Evolutionary conservation across 1,140 invertebrate genomes (phyloP).

Genomic region (Heliconius eleuchia): DNA sequence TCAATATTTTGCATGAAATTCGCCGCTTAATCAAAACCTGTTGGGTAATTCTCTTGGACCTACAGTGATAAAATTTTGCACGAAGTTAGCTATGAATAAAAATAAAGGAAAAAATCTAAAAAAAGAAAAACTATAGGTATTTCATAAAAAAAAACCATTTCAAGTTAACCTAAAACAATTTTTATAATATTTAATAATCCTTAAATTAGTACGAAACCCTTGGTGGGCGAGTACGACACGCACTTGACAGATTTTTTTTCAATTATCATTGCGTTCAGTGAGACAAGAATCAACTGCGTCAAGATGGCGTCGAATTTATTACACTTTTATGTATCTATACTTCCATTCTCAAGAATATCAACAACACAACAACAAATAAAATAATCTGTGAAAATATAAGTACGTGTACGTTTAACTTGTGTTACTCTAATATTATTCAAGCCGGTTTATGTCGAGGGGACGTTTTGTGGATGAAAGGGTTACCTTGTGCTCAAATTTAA

Average conservation of each 20-base stretch:
- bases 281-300: neutral
- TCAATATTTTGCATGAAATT: no score
- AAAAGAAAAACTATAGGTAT: no score
- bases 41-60: no score
- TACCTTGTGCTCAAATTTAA: conserved; percentile 41
- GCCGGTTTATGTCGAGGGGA: conserved; percentile 43
- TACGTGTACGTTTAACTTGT: conserved; percentile 5
- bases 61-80: no score
- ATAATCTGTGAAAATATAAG: neutral
- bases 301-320: neutral
- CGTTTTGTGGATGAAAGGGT: conserved; percentile 37
- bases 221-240: neutral
- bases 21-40: no score
- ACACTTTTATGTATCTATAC: neutral
- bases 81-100: no score
- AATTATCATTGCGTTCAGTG: neutral
- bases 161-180: no score
- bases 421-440: conserved; percentile 44
- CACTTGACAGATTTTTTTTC: neutral
- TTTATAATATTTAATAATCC: no score
- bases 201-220: no score
- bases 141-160: no score
- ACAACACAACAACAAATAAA: neutral
- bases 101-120: no score
- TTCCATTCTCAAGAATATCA: neutral